Base-by-base conservation (phyloP, 2,888 invertebrate genomes). In the Lycocerus yunnanus region DNA sequence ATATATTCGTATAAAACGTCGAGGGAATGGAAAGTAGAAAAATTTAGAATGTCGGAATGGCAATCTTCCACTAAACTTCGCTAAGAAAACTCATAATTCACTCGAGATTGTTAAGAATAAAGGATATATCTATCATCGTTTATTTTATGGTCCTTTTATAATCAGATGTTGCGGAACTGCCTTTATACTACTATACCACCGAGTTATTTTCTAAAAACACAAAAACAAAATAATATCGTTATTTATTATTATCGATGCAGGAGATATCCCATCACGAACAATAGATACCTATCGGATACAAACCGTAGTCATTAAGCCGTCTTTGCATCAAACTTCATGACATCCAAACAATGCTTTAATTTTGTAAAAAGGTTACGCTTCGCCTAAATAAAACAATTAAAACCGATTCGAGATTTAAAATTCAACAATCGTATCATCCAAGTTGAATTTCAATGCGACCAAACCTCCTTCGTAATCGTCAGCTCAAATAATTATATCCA, bases 1-100 rank as follows among this genome's bases (percentile, higher is more conserved):
- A 73, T 69, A 73, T 69, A 69, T 69, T 66, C 65, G 13, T 58
- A 18, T 24, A 73, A 68, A 69, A 73, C 66, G 69, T 61, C 73
- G 15, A 21, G 70, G 73, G 70, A 73, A 70, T 70, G 70, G 69
- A 73, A 73, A 70, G 70, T 58, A 58, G 73, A 27, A 66, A 69
- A 65, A 73, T 73, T 69, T 73, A 73, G 73, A 73, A 63, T 72
- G 68, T 72, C 67, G 21, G 61, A 65, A 61, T 68, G 73, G 73
- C 69, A 69, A 73, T 73, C 69, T 73, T 66, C 14, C 10, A 20
- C 61, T 63, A 63, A 63, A 73, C 73, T 73, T 73, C 66, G 66
- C 73, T 69, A 73, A 73, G 73, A 73, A 73, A 73, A 69, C 73
- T 69, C 73, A 73, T 73, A 73, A 73, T 73, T 73, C 69, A 73